Evolutionary conservation across 1,140 invertebrate species (phyloP).

Genomic region (Vollenhovia emeryi): DNA sequence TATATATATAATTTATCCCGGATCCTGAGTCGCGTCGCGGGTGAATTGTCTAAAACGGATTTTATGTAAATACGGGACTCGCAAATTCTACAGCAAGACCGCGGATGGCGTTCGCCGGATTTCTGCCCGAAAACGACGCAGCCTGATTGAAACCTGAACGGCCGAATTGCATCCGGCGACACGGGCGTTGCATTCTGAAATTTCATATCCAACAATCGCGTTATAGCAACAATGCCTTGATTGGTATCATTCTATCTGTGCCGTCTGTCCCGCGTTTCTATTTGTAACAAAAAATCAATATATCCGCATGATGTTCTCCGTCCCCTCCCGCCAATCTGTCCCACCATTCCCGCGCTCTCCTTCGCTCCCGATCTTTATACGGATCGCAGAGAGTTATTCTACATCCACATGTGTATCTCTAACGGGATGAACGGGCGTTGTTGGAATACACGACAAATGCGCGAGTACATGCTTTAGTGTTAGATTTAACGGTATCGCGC

Average conservation of each 20-base stretch:
- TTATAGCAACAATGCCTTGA: slow-evolving; percentile 67
- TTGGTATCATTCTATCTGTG: slow-evolving; percentile 71
- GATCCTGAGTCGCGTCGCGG: background rate
- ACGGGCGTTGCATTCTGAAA: slow-evolving; percentile 54
- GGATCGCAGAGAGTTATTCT: slow-evolving; percentile 8
- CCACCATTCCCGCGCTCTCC: slow-evolving; percentile 11
- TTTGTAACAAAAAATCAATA: slow-evolving; percentile 52
- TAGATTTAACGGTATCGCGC: slow-evolving; percentile 47
- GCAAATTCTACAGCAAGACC: background rate
- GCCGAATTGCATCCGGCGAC: slow-evolving; percentile 31
- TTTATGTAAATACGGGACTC: slow-evolving; percentile 3
- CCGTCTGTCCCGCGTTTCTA: slow-evolving; percentile 57
- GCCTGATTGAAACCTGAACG: slow-evolving; percentile 35
- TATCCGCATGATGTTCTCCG: slow-evolving; percentile 32
- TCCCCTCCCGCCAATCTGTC: background rate
- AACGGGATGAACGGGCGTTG: slow-evolving; percentile 27
- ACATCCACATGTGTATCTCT: background rate
- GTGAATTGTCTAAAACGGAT: background rate
- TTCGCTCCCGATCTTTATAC: slow-evolving; percentile 21
- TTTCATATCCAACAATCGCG: slow-evolving; percentile 67
- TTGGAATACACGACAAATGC: slow-evolving; percentile 17
- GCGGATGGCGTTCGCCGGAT: background rate
- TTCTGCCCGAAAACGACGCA: slow-evolving; percentile 33
- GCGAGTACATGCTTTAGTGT: slow-evolving; percentile 30
- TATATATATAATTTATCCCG: background rate